Conservation (phyloP, 2,113 vertebrate species). For the Sceloporus undulatus region DNA sequence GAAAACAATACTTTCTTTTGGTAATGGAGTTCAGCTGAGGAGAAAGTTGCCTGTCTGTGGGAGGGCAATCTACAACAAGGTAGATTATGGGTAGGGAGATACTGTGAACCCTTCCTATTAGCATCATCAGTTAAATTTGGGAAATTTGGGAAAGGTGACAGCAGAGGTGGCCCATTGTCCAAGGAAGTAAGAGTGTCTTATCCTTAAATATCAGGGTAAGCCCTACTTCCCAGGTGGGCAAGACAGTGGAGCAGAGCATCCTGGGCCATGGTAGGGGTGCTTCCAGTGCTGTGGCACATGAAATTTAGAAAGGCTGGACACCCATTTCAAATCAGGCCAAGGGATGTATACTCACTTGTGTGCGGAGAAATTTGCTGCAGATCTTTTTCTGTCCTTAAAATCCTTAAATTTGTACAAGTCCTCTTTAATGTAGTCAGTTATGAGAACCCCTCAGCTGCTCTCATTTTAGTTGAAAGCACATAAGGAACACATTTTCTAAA, state of each 20-base stretch:
- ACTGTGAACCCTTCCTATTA: background rate
- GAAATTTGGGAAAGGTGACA: background rate
- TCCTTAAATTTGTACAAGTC: background rate
- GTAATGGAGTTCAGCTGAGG: too few relatives aligned
- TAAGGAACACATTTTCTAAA: slow-evolving; percentile 11
- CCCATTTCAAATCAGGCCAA: background rate
- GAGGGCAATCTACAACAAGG: too few relatives aligned
- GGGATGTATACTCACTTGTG: background rate
- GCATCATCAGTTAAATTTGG: background rate
- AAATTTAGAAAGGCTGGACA: background rate
- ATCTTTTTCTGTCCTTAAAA: background rate
- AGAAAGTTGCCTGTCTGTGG: too few relatives aligned
- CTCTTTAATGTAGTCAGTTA: background rate
- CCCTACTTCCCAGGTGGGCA: too few relatives aligned
- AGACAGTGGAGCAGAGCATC: too few relatives aligned
- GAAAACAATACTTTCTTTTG: too few relatives aligned
- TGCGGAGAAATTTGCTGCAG: background rate
- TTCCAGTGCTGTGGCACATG: background rate
- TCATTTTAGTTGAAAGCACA: background rate
- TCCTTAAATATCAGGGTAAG: too few relatives aligned
- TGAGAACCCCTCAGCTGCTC: background rate
- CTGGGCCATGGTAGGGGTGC: too few relatives aligned
- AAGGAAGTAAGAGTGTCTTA: background rate
- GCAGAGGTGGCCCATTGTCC: background rate
- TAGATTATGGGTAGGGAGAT: too few relatives aligned